phyloP scores from a whole-genome alignment of 2,113 vertebrate species.

The Eublepharis macularius region DNA sequence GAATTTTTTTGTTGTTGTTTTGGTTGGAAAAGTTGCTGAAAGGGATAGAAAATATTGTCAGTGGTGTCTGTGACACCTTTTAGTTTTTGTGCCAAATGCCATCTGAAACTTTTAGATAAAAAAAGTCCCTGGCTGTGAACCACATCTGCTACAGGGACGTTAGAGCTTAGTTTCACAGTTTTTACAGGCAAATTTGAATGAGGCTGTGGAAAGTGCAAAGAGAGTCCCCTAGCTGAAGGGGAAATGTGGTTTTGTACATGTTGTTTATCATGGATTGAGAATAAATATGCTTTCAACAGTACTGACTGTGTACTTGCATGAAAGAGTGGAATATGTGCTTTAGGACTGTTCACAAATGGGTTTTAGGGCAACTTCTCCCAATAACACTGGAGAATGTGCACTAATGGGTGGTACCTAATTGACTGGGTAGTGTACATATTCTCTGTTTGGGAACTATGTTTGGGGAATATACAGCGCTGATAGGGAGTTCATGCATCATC shows the following conservation, averaged over 20 bases:
- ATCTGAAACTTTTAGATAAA: slow-evolving; percentile 26
- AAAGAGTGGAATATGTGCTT: too few species aligned
- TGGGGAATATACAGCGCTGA: too few species aligned
- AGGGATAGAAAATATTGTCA: slow-evolving; percentile 27
- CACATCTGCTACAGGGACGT: neutral
- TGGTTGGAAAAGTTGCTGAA: slow-evolving; percentile 14
- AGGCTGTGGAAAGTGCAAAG: neutral
- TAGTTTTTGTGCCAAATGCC: slow-evolving; percentile 18
- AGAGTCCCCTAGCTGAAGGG: neutral
- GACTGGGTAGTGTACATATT: too few species aligned
- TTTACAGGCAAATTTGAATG: slow-evolving; percentile 21
- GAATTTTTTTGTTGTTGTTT: slow-evolving; percentile 21
- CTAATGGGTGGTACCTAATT: neutral
- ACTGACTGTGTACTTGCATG: too few species aligned
- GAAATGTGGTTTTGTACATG: neutral
- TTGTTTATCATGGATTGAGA: neutral
- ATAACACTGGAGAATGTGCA: too few species aligned
- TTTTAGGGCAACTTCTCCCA: too few species aligned
- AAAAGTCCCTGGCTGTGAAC: slow-evolving; percentile 35
- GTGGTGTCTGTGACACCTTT: neutral
- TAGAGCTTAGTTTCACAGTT: slow-evolving; percentile 10
- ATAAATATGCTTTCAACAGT: too few species aligned
- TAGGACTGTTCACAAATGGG: too few species aligned
- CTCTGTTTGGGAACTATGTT: too few species aligned
- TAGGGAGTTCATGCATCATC: too few species aligned